phyloP scores from a whole-genome alignment of 2,113 vertebrate genomes.

The Hylia prasina region DNA sequence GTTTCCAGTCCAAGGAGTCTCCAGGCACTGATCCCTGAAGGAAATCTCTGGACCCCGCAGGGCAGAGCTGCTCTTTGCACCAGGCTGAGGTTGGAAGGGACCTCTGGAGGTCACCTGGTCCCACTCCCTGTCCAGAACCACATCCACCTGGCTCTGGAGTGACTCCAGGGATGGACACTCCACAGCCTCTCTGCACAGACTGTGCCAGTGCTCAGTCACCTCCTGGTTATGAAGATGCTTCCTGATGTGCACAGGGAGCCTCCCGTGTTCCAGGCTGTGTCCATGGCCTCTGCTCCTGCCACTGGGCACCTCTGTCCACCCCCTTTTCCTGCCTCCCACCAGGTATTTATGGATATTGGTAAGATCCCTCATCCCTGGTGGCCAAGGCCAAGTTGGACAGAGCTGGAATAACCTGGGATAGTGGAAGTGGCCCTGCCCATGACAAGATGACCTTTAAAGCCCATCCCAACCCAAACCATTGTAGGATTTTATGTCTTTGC shows the following conservation, averaged over 20 bases:
- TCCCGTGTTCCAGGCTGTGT: neutral
- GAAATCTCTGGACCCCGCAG: fast-evolving
- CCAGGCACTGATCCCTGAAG: neutral
- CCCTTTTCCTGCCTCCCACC: neutral
- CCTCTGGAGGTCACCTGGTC: neutral
- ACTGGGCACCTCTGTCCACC: neutral
- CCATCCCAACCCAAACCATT: neutral
- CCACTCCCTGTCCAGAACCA: neutral
- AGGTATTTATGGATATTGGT: neutral
- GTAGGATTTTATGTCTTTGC: neutral
- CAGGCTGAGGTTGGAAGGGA: neutral
- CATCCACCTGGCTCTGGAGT: neutral
- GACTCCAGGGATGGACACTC: neutral
- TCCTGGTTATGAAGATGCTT: neutral
- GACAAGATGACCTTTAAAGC: neutral
- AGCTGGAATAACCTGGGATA: neutral
- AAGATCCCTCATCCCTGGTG: neutral
- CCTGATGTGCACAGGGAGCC: neutral
- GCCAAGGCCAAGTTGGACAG: fast-evolving
- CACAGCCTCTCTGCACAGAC: neutral
- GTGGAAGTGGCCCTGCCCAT: neutral
- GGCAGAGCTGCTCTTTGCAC: neutral
- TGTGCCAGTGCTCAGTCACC: neutral
- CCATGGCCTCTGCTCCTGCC: neutral
- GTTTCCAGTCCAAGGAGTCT: neutral